Evolutionary conservation across 2,888 invertebrate species (phyloP).

Genomic region (Acanthosoma haemorrhoidale): DNA sequence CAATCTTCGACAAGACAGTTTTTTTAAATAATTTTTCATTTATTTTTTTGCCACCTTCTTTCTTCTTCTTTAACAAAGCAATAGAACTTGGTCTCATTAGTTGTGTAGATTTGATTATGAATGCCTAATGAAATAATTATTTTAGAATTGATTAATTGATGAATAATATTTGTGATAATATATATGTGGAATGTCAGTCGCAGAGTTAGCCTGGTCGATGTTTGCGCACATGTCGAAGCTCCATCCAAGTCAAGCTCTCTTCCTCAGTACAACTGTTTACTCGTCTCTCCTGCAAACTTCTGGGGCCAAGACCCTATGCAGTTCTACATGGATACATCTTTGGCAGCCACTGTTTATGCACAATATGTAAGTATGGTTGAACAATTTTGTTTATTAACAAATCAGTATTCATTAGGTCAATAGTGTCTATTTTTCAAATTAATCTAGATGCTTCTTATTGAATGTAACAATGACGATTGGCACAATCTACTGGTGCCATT

Average conservation of each 20-base stretch:
- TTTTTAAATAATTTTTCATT: too few relatives aligned
- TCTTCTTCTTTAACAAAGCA: too few relatives aligned
- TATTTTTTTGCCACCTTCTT: constrained; percentile 41
- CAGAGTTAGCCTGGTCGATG: constrained; percentile 66
- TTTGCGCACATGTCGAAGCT: constrained; percentile 80
- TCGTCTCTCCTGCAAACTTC: constrained; percentile 87
- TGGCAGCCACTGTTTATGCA: constrained; percentile 74
- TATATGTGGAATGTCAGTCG: too few relatives aligned
- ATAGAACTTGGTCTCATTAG: too few relatives aligned
- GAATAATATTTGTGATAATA: too few relatives aligned
- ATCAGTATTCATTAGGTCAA: not conserved
- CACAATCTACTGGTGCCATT: too few relatives aligned
- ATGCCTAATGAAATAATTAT: too few relatives aligned
- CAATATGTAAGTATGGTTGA: constrained; percentile 70
- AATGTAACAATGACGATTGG: too few relatives aligned
- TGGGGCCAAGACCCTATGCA: constrained; percentile 81
- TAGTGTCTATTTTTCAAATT: not conserved
- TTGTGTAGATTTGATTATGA: too few relatives aligned
- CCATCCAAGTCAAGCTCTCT: constrained; percentile 49
- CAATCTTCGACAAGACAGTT: too few relatives aligned
- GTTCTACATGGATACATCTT: constrained; percentile 72
- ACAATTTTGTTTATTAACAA: not conserved
- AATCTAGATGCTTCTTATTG: too few relatives aligned
- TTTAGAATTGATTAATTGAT: too few relatives aligned
- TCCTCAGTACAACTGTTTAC: constrained; percentile 86